phyloP scores from a whole-genome alignment of 2,797 vertebrate species.

The Crypturellus tataupa region DNA sequence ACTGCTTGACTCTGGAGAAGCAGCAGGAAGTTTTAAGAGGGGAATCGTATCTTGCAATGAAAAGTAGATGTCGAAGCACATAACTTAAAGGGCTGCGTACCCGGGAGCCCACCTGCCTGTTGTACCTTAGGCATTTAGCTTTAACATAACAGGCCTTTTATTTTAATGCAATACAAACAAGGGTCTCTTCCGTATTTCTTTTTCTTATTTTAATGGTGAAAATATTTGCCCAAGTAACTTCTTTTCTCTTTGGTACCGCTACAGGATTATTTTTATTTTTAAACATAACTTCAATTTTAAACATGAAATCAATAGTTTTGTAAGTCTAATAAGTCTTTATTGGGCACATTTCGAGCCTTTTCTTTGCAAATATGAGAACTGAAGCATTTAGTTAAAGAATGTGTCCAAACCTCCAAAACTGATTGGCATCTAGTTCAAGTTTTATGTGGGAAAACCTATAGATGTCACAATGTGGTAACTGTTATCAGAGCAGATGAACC shows the following conservation, averaged over 20 bases:
- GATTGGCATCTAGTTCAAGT: neutral
- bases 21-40: neutral
- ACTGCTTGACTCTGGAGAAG: too few relatives aligned
- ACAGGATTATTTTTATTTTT: neutral
- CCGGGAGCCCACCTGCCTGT: too few relatives aligned
- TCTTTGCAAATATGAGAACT: neutral
- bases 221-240: neutral
- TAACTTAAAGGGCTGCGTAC: neutral
- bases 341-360: neutral
- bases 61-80: neutral
- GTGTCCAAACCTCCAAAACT: neutral
- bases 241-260: neutral
- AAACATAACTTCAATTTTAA: neutral
- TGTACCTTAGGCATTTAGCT: neutral
- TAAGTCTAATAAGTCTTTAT: neutral
- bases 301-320: neutral
- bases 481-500: conserved; percentile 26
- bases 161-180: neutral
- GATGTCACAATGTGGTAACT: neutral
- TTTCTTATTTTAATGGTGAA: neutral
- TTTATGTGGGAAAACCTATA: neutral
- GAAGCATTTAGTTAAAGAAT: neutral
- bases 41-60: conserved; percentile 13
- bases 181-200: neutral
- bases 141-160: neutral